phyloP scores from a whole-genome alignment of 1,140 invertebrate genomes.

The Cotesia glomerata region DNA sequence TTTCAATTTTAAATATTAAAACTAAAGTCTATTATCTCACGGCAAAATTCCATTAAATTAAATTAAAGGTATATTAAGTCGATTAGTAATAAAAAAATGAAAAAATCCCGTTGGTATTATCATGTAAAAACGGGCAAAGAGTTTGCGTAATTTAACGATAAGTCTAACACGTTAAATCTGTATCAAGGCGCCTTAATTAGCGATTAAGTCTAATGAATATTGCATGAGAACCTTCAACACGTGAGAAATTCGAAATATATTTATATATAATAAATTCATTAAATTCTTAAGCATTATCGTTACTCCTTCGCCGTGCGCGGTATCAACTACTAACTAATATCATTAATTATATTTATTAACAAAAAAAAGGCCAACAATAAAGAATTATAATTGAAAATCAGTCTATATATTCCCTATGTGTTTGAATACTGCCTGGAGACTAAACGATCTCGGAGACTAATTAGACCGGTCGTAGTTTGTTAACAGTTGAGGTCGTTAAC shows the following conservation, averaged over 20 bases:
- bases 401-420: background rate
- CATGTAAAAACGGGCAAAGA: background rate
- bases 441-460: constrained; percentile 31
- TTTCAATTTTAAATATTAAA: background rate
- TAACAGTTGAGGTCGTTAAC: constrained; percentile 43
- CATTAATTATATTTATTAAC: background rate
- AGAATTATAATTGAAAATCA: constrained; percentile 5
- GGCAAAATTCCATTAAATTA: constrained; percentile 11
- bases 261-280: background rate
- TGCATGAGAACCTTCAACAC: constrained; percentile 32
- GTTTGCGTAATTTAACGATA: constrained; percentile 18
- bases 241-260: background rate
- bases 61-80: background rate
- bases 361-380: background rate
- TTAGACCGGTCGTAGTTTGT: constrained; percentile 42
- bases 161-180: constrained; percentile 1
- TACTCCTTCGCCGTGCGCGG: background rate
- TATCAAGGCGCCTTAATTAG: constrained; percentile 14
- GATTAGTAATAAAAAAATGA: too few relatives aligned
- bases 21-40: constrained; percentile 5
- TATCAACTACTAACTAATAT: too few relatives aligned
- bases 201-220: constrained; percentile 40
- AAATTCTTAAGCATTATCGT: background rate
- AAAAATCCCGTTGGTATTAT: background rate
- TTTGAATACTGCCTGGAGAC: background rate